Evolutionary conservation across 2,113 vertebrate genomes (phyloP), one percentile per base, ranked within the genome.

Genomic region (Otocyon megalotis): DNA sequence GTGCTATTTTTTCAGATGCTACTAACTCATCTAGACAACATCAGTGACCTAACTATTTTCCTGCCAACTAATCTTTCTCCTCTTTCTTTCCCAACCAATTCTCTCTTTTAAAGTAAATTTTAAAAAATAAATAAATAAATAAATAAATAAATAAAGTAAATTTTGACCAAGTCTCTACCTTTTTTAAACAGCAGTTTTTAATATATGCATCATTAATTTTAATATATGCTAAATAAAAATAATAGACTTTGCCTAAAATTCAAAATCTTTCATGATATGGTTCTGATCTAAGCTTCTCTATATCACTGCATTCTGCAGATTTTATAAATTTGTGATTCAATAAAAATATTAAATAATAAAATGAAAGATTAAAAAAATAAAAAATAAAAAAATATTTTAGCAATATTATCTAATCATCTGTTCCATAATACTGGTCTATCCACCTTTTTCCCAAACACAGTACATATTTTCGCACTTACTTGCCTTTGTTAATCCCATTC

Each of bases 291-390:
- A 80, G 65, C 22, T 60, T 95, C 28, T 85, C 80, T 79, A 20
- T 65, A 72, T 81, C 63, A n/a, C 11, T 28, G 2, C 8, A 43
- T 83, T 81, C 16, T 87, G 8, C 90, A 56, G 67, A 63, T 69
- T 82, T 77, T 71, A 77, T 71, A 77, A 37, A 58, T 53, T 28
- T 96, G 58, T 85, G 13, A 86, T 24, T 80, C 77, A 82, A 54
- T 53, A 82, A 82, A 88, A 89, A 93, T 60, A 87, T 90, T 87
- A 19, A 87, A 43, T 60, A 65, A 26, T 79, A 91, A 80, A 89
- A 43, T 43, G 6, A 43, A 43, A 43, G 6, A 43, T 43, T 43
- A 43, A 43, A 43, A 43, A 43, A 43, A 43, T 43, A 43, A 43
- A 43, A 43, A 43, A 43, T 43, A 43, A 50, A 26, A 13, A 84